A percentile compares a stretch with the other conserved stretches of the same genome.
phyloP scores from a whole-genome alignment of 2,113 vertebrate genomes.

The Gobio gobio region DNA sequence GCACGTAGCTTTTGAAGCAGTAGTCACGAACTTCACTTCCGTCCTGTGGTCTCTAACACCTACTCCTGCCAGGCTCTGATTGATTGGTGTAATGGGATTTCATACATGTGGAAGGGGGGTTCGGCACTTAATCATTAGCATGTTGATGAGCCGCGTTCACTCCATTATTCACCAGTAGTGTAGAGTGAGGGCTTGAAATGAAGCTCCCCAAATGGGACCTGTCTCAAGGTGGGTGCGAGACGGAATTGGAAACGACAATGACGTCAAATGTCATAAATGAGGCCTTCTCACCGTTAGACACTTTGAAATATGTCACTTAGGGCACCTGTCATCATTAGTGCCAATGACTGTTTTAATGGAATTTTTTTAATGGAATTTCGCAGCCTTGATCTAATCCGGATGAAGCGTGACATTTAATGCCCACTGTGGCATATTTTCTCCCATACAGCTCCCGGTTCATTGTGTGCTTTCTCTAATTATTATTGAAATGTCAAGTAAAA shows the following conservation, averaged over 20 bases:
- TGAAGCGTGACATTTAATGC: slow-evolving; percentile 54
- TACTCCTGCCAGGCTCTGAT: slow-evolving; percentile 47
- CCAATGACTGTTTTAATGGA: slow-evolving; percentile 54
- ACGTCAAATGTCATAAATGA: slow-evolving; percentile 52
- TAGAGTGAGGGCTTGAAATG: slow-evolving; percentile 35
- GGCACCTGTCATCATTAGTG: slow-evolving; percentile 53
- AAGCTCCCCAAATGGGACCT: slow-evolving; percentile 40
- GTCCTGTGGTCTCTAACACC: slow-evolving; percentile 39
- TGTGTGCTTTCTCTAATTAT: slow-evolving; percentile 42
- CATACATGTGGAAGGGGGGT: slow-evolving; percentile 42
- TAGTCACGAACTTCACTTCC: slow-evolving; percentile 36
- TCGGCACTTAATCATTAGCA: slow-evolving; percentile 50
- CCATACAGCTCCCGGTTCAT: not conserved
- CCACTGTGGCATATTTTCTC: slow-evolving; percentile 42
- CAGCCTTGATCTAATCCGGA: slow-evolving; percentile 30
- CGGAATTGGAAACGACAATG: slow-evolving; percentile 44
- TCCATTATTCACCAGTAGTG: slow-evolving; percentile 53
- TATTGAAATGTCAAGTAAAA: slow-evolving; percentile 55
- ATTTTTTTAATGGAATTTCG: slow-evolving; percentile 47
- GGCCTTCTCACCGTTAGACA: slow-evolving; percentile 1
- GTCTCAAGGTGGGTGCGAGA: slow-evolving; percentile 25
- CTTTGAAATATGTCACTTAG: slow-evolving; percentile 45
- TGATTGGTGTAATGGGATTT: slow-evolving; percentile 58
- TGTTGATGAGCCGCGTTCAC: slow-evolving; percentile 52
- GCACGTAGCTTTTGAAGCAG: not conserved